A percentile compares a stretch with the other conserved stretches of the same genome.
Conservation (phyloP, 2,113 vertebrate genomes). For the Grantiella picta region DNA sequence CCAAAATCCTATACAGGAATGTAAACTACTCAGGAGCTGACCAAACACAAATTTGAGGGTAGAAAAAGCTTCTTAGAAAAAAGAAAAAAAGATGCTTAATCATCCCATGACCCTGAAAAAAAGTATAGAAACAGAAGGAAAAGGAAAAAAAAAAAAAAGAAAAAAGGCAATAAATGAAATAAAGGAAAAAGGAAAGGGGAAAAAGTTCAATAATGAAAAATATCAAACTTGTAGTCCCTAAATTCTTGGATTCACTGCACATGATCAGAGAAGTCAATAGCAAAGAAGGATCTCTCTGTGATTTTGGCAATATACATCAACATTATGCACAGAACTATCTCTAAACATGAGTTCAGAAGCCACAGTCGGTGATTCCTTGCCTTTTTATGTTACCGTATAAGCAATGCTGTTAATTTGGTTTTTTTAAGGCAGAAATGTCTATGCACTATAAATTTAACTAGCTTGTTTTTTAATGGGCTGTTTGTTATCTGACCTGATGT, state of each 20-base stretch:
- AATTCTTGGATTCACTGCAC: background rate
- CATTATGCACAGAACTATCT: background rate
- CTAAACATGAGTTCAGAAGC: background rate
- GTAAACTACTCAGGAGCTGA: background rate
- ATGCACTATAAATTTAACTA: background rate
- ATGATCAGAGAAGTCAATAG: background rate
- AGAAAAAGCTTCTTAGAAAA: too few species aligned
- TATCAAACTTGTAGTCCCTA: background rate
- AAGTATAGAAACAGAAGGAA: background rate
- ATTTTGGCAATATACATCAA: background rate
- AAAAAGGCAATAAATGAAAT: background rate
- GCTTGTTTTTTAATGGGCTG: background rate
- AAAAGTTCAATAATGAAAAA: background rate
- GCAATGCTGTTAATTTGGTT: accelerated
- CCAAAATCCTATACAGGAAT: background rate
- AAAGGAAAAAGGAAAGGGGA: background rate
- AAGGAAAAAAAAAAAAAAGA: background rate
- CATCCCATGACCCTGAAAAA: background rate
- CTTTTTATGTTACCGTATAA: background rate
- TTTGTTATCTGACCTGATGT: background rate
- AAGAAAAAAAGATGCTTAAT: background rate
- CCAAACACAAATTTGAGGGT: background rate
- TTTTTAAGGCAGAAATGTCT: background rate
- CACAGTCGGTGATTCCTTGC: background rate
- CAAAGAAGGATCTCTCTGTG: background rate